Base-by-base conservation (phyloP, 2,888 invertebrate genomes). In the Melipona bicolor region DNA sequence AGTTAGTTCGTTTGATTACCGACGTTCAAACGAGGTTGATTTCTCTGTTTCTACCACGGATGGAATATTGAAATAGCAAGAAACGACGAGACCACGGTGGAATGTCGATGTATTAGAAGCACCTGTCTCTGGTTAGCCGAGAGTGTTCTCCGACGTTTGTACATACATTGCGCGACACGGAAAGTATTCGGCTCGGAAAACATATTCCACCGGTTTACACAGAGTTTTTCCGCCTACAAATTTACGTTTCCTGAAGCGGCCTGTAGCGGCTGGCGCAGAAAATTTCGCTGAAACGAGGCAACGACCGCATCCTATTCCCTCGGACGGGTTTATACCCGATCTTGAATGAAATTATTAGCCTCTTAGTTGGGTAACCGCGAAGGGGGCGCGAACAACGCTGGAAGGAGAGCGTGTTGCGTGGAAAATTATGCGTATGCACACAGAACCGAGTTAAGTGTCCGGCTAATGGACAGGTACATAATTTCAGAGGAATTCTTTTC, bases 391-490 rank as follows among this genome's bases (percentile, higher is more conserved):
- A 83, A 77, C 6, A 50, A 0, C 19, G 72, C n/a, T 11, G 21
- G 43, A 21, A 32, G 15, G 59, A 3, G 9, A 61, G 73, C 64
- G 77, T 68, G 78, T 64, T 59, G 78, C 76, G 70, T 54, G 83
- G 88, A 87, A 88, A 89, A 78, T 88, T 88, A 88, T 88, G 85
- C 79, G 89, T 70, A 75, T 67, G 77, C 72, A n/a, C 56, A 65
- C 70, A 79, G 78, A 68, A 77, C 68, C 76, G 78, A 85, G 81
- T 88, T 84, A 87, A 87, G 86, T 68, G 87, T 82, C 89, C 78
- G 75, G 79, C 76, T 89, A 89, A 88, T 89, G 84, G 83, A 88
- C 89, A 84, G 89, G 81, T 86, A 81, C 89, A 88, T 88, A 89
- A 89, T 89, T 88, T 87, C 76, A 73, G 69, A 43, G n/a, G 56